Base-by-base conservation (phyloP, 2,113 vertebrate species). In the Ictalurus furcatus region DNA sequence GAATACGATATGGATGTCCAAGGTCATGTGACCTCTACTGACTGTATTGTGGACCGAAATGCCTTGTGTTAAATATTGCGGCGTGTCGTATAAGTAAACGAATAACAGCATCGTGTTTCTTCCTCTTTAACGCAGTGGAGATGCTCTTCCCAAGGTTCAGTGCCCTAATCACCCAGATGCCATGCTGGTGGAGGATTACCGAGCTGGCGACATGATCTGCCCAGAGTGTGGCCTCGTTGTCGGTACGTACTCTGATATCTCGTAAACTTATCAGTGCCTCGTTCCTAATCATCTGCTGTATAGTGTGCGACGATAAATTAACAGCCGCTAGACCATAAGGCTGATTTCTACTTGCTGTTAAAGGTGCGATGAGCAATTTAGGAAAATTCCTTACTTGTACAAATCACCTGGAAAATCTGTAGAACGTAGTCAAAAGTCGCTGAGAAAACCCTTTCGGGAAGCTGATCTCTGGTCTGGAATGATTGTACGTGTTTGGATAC, bases 181-280 rank as follows among this genome's bases (percentile, higher is more conserved):
- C 44, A 94, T 97, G 88, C 95, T 99, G 93, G 98, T 99, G 88
- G 98, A 99, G 93, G 98, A 99, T 95, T 99, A 99, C 95, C 96
- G 98, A 96, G 98, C 98, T 86, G 98, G 98, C 71, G 98, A 99
- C 92, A 99, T 99, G 98, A 98, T 99, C 91, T 99, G 98, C 90
- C 98, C 98, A 2, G 98, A 99, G 86, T 99, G 98, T 89, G 98
- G 98, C 44, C 96, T 99, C 85, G 98, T 99, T 89, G 98, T 99
- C 84, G 98, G 98, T 99, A 91, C 95, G 97, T 93, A 37, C 28
- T 52, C 4, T 0, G 28, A 48, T 65, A 44, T 48, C 40, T 52
- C 52, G 11, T 19, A 67, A 67, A 11, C 63, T 6, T 14, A 34
- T 9, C 52, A 0, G 52, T 12, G 52, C 9, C 11, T 52, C 1